phyloP scores from a whole-genome alignment of 1,140 invertebrate genomes.

The Coelopa frigida region DNA sequence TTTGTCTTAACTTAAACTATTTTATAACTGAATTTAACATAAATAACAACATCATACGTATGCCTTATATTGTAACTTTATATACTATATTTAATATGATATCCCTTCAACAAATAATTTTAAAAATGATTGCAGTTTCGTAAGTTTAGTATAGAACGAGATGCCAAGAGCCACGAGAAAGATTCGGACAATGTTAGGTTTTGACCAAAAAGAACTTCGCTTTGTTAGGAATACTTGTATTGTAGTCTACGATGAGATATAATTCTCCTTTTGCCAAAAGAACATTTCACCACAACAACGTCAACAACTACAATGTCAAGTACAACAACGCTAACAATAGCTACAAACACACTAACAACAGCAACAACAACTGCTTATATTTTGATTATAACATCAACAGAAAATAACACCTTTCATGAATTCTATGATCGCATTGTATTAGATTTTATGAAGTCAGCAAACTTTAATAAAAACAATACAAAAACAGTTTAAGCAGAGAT shows the following conservation, averaged over 20 bases:
- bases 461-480: background rate
- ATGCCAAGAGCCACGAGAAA: too few species aligned
- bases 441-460: background rate
- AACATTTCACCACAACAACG: too few species aligned
- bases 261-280: too few species aligned
- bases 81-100: conserved; percentile 1
- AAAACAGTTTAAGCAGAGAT: background rate
- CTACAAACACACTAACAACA: too few species aligned
- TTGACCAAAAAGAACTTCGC: too few species aligned
- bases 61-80: background rate
- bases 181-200: too few species aligned
- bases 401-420: background rate
- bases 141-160: background rate
- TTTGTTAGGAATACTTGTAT: too few species aligned
- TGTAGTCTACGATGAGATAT: too few species aligned
- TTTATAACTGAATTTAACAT: conserved; percentile 1
- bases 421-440: background rate
- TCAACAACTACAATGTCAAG: too few species aligned
- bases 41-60: conserved; percentile 2
- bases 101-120: conserved; percentile 6
- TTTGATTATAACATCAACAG: background rate
- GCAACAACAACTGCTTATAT: too few species aligned
- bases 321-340: too few species aligned
- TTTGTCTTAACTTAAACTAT: conserved; percentile 6
- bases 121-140: background rate